Evolutionary conservation across 1,140 invertebrate species (phyloP).

Genomic region (Ladona fulva): DNA sequence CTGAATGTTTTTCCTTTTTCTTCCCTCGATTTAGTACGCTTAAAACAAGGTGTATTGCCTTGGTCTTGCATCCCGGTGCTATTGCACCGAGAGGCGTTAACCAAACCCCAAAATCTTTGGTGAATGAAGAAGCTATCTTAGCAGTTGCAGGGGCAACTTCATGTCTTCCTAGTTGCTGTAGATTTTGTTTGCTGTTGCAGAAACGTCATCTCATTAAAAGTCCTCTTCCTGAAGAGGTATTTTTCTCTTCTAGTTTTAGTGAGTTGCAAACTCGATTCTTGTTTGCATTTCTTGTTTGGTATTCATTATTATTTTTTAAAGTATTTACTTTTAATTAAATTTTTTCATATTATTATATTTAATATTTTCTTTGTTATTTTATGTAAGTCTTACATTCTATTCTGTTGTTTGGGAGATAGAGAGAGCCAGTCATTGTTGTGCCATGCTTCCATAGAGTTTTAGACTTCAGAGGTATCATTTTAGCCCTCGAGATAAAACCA

Average conservation of each 20-base stretch:
- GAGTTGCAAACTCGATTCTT: constrained; percentile 5
- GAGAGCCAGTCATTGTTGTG: constrained; percentile 3
- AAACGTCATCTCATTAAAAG: not conserved
- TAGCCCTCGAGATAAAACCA: not conserved
- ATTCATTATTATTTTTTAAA: constrained; percentile 11
- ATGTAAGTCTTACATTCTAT: not conserved
- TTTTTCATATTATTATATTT: constrained; percentile 9
- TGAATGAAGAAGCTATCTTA: constrained; percentile 10
- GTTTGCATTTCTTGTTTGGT: constrained; percentile 9
- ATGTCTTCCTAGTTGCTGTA: constrained; percentile 25
- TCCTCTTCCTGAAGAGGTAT: not conserved
- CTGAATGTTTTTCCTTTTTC: constrained; percentile 20
- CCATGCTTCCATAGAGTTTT: not conserved
- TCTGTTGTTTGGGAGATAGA: not conserved
- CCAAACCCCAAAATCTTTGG: constrained; percentile 15
- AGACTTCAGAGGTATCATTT: no score
- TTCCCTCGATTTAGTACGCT: constrained; percentile 26
- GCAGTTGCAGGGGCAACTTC: constrained; percentile 17
- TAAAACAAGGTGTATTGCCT: constrained; percentile 16
- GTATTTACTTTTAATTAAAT: constrained; percentile 11
- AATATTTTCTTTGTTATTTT: constrained; percentile 11
- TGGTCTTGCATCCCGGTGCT: constrained; percentile 12
- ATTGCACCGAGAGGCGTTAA: constrained; percentile 12
- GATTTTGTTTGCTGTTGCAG: constrained; percentile 1
- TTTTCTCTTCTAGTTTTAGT: constrained; percentile 2